Evolutionary conservation across 2,113 vertebrate species (phyloP), one percentile per base, ranked within the genome.

Genomic region (Caranx melampygus): DNA sequence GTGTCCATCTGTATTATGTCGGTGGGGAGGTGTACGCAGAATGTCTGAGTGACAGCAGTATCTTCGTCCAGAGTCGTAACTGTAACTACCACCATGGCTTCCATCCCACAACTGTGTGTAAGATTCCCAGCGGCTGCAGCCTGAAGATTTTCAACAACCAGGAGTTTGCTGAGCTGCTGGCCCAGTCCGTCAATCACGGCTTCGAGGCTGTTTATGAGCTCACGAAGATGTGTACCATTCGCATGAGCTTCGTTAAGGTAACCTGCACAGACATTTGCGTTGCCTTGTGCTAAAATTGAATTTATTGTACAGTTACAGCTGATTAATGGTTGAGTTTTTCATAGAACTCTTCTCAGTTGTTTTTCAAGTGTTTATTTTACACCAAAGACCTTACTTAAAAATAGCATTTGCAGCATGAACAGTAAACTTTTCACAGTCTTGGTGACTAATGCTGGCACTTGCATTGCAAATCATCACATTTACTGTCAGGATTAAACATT

Each of bases 161-260:
- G 88, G 98, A 99, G 92, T 99, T 99, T 76, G 98, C 98, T 6
- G 97, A 98, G 91, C 94, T 99, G 44, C 86, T 99, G 92, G 97
- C 98, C 45, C 98, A 99, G 90, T 99, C 98, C 0, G 98, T 99
- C 91, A 99, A 99, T 94, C 98, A 99, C 0, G 98, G 98, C 81
- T 99, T 99, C 45, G 98, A 99, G 94, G 98, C 98, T 0, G 98
- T 99, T 69, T 99, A 99, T 11, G 98, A 99, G 94, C 97, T 99
- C 83, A 99, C 98, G 2, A 99, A 99, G 93, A 99, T 99, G 98
- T 99, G 98, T 74, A 99, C 98, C 76, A 99, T 99, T 26, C 97
- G 98, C 65, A 99, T 99, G 98, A 99, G 98, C 91, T 99, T 99
- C 58, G 98, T 99, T 40, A 99, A 99, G 96, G 98, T 99, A 79